Percentiles rank a stretch among this genome's conserved stretches.
phyloP scores from a whole-genome alignment of 2,888 invertebrate genomes.

The Theretra japonica region DNA sequence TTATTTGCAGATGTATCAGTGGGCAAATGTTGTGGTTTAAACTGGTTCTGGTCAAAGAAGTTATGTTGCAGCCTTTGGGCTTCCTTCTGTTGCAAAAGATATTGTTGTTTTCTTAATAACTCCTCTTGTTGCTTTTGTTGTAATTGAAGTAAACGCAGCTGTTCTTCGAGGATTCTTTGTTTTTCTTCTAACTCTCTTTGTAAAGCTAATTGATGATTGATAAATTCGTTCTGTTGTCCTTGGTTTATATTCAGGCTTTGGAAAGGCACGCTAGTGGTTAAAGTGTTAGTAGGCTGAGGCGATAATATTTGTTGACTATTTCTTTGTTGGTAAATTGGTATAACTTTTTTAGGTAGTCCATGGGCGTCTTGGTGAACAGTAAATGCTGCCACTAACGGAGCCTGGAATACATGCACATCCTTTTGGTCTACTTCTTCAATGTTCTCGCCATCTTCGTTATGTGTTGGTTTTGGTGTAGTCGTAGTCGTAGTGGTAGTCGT shows the following conservation, averaged over 20 bases:
- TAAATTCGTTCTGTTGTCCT: constrained; percentile 58
- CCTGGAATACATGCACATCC: constrained; percentile 91
- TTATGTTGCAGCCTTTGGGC: constrained; percentile 66
- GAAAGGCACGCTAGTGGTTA: constrained; percentile 42
- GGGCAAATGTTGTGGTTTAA: constrained; percentile 64
- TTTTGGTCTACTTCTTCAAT: constrained; percentile 88
- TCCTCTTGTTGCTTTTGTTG: constrained; percentile 89
- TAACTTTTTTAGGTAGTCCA: constrained; percentile 91
- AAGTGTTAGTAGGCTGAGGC: constrained; percentile 48
- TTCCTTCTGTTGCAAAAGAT: constrained; percentile 81
- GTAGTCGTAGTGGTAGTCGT: constrained; percentile 83
- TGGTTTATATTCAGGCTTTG: constrained; percentile 47
- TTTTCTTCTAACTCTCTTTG: constrained; percentile 86
- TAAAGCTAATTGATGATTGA: constrained; percentile 69
- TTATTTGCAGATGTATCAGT: constrained; percentile 64
- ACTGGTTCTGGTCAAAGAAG: constrained; percentile 44
- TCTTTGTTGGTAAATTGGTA: constrained; percentile 87
- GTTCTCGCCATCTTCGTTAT: constrained; percentile 87
- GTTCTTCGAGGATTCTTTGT: constrained; percentile 88
- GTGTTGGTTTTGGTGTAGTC: constrained; percentile 87
- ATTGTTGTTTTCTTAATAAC: constrained; percentile 86
- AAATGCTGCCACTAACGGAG: constrained; percentile 93
- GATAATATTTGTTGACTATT: constrained; percentile 54
- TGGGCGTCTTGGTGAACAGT: constrained; percentile 93
- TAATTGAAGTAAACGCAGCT: constrained; percentile 86